A percentile compares a stretch with the other conserved stretches of the same genome.
These are phyloP conservation scores for Cheilosia scutellata DNA, from an alignment of 2,888 invertebrate genomes.

Conservation along the genomic window DNA sequence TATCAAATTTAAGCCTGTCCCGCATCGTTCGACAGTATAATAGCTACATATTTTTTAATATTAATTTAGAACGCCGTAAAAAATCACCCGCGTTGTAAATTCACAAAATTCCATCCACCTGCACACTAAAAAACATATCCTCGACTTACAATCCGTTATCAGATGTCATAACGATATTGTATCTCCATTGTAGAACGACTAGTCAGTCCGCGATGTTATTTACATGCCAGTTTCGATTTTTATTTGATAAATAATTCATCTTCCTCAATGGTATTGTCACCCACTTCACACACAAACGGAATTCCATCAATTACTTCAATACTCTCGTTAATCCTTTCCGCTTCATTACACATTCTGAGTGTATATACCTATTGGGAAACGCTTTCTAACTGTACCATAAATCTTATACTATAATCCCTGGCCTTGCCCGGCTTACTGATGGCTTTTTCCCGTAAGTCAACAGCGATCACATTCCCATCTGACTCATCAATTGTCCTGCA, in stretches of 20 bases:
- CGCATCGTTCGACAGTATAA: too few species aligned
- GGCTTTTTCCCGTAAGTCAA: conserved; percentile 65
- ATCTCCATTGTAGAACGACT: too few species aligned
- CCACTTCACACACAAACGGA: conserved; percentile 17
- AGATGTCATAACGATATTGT: too few species aligned
- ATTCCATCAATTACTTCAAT: conserved; percentile 69
- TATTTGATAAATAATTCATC: conserved; percentile 29
- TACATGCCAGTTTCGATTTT: not conserved
- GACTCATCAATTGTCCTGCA: conserved; percentile 72
- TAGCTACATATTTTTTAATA: too few species aligned
- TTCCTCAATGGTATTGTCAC: conserved; percentile 45
- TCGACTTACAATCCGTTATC: too few species aligned
- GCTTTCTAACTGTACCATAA: conserved; percentile 64
- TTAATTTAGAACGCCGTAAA: too few species aligned
- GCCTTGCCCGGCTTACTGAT: conserved; percentile 63
- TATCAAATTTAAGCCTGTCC: too few species aligned
- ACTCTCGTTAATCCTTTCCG: conserved; percentile 73
- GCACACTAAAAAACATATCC: too few species aligned
- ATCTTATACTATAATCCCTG: conserved; percentile 68
- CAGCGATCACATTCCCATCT: conserved; percentile 68
- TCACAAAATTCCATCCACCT: too few species aligned
- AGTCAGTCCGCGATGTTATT: too few species aligned
- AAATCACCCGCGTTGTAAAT: too few species aligned
- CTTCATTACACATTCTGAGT: conserved; percentile 68
- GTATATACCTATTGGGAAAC: conserved; percentile 34